A percentile compares a stretch with the other conserved stretches of the same genome.
Evolutionary conservation across 2,888 invertebrate genomes (phyloP).

Genomic region (Tetrapedia diversipes): DNA sequence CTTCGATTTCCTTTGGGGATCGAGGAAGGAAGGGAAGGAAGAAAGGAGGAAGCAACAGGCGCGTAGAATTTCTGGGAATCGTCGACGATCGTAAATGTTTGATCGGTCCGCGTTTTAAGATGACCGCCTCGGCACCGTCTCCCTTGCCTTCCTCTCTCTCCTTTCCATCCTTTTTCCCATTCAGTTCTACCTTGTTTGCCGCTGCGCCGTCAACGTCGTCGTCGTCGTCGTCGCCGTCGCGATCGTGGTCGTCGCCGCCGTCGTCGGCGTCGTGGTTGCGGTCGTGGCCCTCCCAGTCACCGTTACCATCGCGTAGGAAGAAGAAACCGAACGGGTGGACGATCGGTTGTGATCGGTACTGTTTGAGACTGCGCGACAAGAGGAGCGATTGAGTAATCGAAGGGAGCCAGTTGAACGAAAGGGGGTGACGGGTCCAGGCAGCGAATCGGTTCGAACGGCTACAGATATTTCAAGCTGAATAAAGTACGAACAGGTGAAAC

Average conservation of each 20-base stretch:
- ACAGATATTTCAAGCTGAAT: too few relatives aligned
- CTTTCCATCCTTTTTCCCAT: conserved; percentile 11
- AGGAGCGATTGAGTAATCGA: too few relatives aligned
- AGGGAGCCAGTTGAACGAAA: background rate
- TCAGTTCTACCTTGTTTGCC: background rate
- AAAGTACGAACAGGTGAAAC: too few relatives aligned
- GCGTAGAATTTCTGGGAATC: background rate
- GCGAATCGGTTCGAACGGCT: background rate
- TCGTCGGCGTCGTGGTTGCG: background rate
- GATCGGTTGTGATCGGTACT: conserved; percentile 15
- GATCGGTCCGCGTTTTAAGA: conserved; percentile 46
- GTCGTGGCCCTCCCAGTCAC: conserved; percentile 15
- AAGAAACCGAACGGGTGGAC: conserved; percentile 45
- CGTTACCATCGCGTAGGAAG: conserved; percentile 43
- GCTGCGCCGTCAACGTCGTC: conserved; percentile 21
- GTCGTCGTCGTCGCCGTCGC: background rate
- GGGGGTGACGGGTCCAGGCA: too few relatives aligned
- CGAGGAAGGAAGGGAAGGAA: background rate
- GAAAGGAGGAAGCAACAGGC: conserved; percentile 29
- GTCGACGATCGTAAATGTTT: conserved; percentile 31
- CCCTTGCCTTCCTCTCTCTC: conserved; percentile 29
- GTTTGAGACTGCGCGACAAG: background rate
- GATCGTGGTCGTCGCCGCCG: background rate
- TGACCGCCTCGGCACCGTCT: conserved; percentile 52
- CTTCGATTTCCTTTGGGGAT: too few relatives aligned